Percentiles rank a stretch among this genome's conserved stretches.
Evolutionary conservation across 1,140 invertebrate species (phyloP).

Genomic region (Cylas formicarius): DNA sequence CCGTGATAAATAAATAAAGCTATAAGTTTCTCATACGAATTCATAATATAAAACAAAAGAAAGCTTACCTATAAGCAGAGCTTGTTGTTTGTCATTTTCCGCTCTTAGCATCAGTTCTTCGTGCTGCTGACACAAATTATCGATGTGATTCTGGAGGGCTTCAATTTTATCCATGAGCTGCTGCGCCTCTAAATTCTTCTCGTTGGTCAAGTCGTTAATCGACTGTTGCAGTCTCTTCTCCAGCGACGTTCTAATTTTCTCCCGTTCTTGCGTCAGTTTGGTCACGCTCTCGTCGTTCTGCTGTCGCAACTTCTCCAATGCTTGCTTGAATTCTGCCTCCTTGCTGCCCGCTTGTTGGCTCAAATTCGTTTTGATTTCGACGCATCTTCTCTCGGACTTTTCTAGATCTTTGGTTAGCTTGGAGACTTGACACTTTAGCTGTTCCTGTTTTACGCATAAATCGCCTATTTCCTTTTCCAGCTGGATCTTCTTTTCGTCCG

Average conservation of each 20-base stretch:
- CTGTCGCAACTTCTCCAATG: slow-evolving; percentile 62
- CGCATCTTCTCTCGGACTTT: slow-evolving; percentile 60
- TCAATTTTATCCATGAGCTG: slow-evolving; percentile 64
- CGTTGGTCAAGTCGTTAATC: slow-evolving; percentile 58
- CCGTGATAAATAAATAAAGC: no score
- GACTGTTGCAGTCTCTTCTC: slow-evolving; percentile 70
- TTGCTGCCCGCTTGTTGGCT: slow-evolving; percentile 63
- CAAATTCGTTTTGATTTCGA: slow-evolving; percentile 64
- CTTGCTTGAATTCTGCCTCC: slow-evolving; percentile 69
- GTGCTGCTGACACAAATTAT: slow-evolving; percentile 72
- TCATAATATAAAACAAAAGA: slow-evolving; percentile 6
- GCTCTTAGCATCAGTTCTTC: slow-evolving; percentile 74
- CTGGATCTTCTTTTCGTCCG: slow-evolving; percentile 61
- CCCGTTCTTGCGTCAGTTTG: slow-evolving; percentile 73
- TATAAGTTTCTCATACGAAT: background rate
- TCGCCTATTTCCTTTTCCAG: slow-evolving; percentile 71
- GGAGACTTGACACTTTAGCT: slow-evolving; percentile 60
- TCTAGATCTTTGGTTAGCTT: slow-evolving; percentile 69
- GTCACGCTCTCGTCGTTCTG: slow-evolving; percentile 63
- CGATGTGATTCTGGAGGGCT: slow-evolving; percentile 64
- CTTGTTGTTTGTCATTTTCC: slow-evolving; percentile 84
- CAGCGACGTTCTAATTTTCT: slow-evolving; percentile 59
- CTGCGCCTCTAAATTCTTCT: slow-evolving; percentile 69
- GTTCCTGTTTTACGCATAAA: slow-evolving; percentile 65
- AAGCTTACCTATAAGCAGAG: slow-evolving; percentile 64